Evolutionary conservation across 2,888 invertebrate species (phyloP).

Genomic region (Cynaeus angustus): DNA sequence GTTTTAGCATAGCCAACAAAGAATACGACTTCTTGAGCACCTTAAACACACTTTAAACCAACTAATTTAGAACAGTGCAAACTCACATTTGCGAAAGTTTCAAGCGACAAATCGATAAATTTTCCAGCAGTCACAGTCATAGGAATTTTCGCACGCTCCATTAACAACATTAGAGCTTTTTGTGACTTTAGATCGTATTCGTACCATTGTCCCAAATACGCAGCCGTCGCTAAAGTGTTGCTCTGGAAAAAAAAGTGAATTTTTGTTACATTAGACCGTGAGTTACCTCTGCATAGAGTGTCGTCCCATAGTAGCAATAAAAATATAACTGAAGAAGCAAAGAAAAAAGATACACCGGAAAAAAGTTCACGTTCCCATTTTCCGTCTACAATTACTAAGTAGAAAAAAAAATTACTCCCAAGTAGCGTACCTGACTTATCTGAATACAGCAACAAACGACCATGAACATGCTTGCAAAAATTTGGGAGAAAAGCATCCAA

Average conservation of each 20-base stretch:
- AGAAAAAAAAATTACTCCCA: no score
- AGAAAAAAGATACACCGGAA: no score
- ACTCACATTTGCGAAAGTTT: conserved; percentile 12
- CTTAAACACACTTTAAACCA: not conserved
- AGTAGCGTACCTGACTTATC: not conserved
- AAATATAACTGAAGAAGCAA: conserved; percentile 23
- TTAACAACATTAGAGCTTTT: conserved; percentile 13
- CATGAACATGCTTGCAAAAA: conserved; percentile 15
- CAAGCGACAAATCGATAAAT: conserved; percentile 8
- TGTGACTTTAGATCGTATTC: not conserved
- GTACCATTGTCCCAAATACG: conserved; percentile 16
- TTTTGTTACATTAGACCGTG: not conserved
- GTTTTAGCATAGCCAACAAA: not conserved
- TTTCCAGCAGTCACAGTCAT: conserved; percentile 24
- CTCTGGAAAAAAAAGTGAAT: conserved; percentile 67
- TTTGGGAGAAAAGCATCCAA: conserved; percentile 2
- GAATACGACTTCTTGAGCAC: conserved; percentile 3
- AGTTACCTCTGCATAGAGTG: not conserved
- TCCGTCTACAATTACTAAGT: no score
- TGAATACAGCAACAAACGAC: conserved; percentile 12
- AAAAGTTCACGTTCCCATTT: no score
- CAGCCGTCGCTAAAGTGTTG: conserved; percentile 61
- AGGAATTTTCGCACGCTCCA: conserved; percentile 15
- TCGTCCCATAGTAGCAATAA: conserved; percentile 6
- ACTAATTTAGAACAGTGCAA: not conserved